These are phyloP conservation scores for Biston betularia DNA, from an alignment of 2,888 invertebrate genomes.

Conservation along the genomic window DNA sequence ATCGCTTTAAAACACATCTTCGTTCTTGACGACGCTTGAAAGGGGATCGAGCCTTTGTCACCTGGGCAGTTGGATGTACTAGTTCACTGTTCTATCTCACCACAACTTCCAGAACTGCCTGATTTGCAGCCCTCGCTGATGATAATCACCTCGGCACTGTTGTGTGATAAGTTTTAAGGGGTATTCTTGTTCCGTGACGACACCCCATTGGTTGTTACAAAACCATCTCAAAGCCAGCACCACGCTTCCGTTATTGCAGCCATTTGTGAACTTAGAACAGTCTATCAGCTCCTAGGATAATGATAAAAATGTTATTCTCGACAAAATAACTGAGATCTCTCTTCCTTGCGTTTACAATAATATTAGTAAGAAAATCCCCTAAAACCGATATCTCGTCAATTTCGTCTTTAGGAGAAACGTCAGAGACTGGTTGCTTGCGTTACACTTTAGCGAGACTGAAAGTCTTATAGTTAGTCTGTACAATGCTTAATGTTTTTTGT, in stretches of 20 bases:
- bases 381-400: no score
- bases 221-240: conserved; percentile 36
- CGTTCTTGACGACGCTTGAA: no score
- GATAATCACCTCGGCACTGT: conserved; percentile 27
- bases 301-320: neutral
- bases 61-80: neutral
- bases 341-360: no score
- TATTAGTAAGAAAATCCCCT: no score
- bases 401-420: no score
- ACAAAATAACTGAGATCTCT: no score
- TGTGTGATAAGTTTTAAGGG: conserved; percentile 47
- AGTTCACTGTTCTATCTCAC: neutral
- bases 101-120: neutral
- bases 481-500: no score
- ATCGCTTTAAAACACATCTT: no score
- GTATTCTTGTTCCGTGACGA: conserved; percentile 52
- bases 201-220: neutral
- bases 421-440: no score
- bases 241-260: conserved; percentile 44
- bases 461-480: no score
- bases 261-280: conserved; percentile 32
- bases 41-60: no score
- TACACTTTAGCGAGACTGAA: no score
- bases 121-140: conserved; percentile 11
- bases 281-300: conserved; percentile 56